A percentile compares a stretch with the other conserved stretches of the same genome.
Conservation (phyloP, 2,888 invertebrate species). For the Keiferia lycopersicella region DNA sequence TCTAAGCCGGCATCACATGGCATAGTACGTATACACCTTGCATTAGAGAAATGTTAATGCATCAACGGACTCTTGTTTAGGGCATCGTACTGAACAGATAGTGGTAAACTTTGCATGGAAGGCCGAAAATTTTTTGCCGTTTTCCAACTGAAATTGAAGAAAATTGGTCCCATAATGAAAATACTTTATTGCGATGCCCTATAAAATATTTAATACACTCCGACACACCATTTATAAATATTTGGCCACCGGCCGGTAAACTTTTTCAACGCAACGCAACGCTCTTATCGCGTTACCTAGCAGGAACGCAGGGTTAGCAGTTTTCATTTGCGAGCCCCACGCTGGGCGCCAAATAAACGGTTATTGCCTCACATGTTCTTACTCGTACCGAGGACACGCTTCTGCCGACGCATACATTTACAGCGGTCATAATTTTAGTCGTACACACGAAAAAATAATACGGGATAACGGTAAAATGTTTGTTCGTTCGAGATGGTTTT, state of each 20-base stretch:
- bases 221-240: too few species aligned
- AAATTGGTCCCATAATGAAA: too few species aligned
- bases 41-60: too few species aligned
- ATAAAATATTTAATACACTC: too few species aligned
- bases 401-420: conserved; percentile 3
- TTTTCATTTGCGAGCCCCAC: conserved; percentile 48
- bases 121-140: too few species aligned
- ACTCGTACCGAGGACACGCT: conserved; percentile 28
- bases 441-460: neutral
- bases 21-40: too few species aligned
- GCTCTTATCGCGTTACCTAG: neutral
- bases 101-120: too few species aligned
- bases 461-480: neutral
- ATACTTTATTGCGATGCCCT: too few species aligned
- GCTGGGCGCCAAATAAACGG: conserved; percentile 51
- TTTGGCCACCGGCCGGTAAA: neutral
- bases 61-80: too few species aligned
- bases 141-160: too few species aligned
- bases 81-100: too few species aligned
- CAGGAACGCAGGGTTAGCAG: conserved; percentile 22
- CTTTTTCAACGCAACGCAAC: neutral
- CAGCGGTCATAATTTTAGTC: neutral
- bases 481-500: conserved; percentile 3
- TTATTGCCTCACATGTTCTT: conserved; percentile 37
- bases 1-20: too few species aligned